Evolutionary conservation across 2,797 vertebrate genomes (phyloP).

Genomic region (Sphaeramia orbicularis): DNA sequence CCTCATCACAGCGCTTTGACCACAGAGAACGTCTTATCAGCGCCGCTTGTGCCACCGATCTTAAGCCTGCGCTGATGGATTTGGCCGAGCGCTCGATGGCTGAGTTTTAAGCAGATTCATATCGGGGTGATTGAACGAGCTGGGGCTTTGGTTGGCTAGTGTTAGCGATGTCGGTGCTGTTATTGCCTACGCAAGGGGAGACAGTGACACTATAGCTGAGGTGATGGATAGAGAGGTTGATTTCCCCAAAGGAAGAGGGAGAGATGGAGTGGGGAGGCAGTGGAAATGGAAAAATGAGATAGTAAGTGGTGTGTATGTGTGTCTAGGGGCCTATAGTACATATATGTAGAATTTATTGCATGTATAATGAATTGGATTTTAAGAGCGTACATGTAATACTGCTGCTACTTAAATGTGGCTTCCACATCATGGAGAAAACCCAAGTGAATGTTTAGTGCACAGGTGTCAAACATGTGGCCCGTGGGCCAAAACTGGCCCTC

Average conservation of each 20-base stretch:
- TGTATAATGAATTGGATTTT: conserved; percentile 40
- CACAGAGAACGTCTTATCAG: conserved; percentile 74
- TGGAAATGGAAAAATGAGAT: conserved; percentile 6
- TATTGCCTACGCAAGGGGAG: conserved; percentile 59
- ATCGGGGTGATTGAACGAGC: conserved; percentile 75
- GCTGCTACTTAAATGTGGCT: conserved; percentile 23
- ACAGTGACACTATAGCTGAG: conserved; percentile 41
- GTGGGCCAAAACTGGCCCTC: too few species aligned
- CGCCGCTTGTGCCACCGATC: conserved; percentile 46
- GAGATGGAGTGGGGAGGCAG: conserved; percentile 15
- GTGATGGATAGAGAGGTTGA: conserved; percentile 64
- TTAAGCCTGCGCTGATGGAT: conserved; percentile 72
- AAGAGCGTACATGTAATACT: conserved; percentile 22
- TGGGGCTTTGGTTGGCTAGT: conserved; percentile 57
- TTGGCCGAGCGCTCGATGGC: conserved; percentile 46
- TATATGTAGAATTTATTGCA: conserved; percentile 19
- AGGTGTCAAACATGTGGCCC: too few species aligned
- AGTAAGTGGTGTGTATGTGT: neutral
- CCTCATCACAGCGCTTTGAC: conserved; percentile 60
- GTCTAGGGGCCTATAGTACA: neutral
- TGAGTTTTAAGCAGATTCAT: conserved; percentile 75
- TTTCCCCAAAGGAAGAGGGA: conserved; percentile 42
- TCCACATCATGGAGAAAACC: too few species aligned
- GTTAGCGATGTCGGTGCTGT: conserved; percentile 51
- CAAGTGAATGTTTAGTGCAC: too few species aligned